These are phyloP conservation scores for Leptinotarsa tumamoca DNA, from an alignment of 2,888 invertebrate species.

Conservation along the genomic window DNA sequence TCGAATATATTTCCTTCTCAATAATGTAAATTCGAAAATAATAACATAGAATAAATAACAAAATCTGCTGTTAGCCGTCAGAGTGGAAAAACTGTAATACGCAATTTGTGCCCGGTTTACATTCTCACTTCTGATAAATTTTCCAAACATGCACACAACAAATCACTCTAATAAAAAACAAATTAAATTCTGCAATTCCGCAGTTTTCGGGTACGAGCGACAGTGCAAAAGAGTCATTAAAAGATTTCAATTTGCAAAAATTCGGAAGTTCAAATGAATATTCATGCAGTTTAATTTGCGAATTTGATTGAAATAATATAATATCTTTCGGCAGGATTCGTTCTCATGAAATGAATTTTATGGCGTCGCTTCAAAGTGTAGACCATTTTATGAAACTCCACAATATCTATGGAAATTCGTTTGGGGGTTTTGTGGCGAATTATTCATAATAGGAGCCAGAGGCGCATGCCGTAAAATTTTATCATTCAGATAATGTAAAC, in stretches of 20 bases:
- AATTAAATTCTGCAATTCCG: conserved; percentile 27
- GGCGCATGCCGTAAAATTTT: conserved; percentile 24
- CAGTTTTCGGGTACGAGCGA: conserved; percentile 24
- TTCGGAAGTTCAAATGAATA: conserved; percentile 38
- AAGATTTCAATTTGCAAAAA: conserved; percentile 37
- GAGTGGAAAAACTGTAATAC: background rate
- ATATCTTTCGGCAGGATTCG: conserved; percentile 10
- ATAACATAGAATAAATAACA: background rate
- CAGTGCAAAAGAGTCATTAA: conserved; percentile 40
- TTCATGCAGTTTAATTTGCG: conserved; percentile 38
- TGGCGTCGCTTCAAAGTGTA: conserved; percentile 12
- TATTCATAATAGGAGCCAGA: conserved; percentile 18
- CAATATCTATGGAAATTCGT: conserved; percentile 22
- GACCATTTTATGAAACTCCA: conserved; percentile 19
- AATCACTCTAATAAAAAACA: conserved; percentile 28
- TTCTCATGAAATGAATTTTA: conserved; percentile 13
- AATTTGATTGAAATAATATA: conserved; percentile 32
- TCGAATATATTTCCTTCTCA: too few relatives aligned
- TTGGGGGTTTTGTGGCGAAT: conserved; percentile 15
- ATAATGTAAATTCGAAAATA: background rate
- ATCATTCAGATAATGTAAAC: conserved; percentile 20
- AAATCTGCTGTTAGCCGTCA: background rate
- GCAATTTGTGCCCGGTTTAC: background rate
- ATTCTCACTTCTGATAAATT: background rate
- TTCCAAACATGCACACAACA: conserved; percentile 16